These are phyloP conservation scores for Platycheirus rosarum DNA, from an alignment of 2,888 invertebrate species.

Conservation along the genomic window DNA sequence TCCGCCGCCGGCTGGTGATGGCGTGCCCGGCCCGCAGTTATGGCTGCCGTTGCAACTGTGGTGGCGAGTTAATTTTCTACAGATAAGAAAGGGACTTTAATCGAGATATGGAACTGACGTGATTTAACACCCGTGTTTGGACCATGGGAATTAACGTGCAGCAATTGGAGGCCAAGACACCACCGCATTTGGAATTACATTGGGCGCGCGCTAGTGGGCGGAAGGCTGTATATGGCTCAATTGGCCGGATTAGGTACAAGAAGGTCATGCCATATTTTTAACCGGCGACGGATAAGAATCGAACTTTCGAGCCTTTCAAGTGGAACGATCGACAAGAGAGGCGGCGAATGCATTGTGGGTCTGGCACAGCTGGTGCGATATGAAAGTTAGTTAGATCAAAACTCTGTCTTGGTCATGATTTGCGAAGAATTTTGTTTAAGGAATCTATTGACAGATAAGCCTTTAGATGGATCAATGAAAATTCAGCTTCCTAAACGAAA, in stretches of 20 bases:
- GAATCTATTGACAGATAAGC: too few relatives aligned
- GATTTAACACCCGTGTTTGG: constrained; percentile 65
- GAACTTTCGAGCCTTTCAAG: constrained; percentile 57
- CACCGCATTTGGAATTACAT: constrained; percentile 34
- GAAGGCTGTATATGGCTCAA: constrained; percentile 66
- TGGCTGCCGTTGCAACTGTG: constrained; percentile 17
- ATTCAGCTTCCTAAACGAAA: too few relatives aligned
- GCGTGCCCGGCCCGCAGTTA: not conserved
- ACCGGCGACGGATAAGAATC: constrained; percentile 43
- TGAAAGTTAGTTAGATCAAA: not conserved
- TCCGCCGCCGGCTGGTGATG: not conserved
- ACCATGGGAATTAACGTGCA: constrained; percentile 57
- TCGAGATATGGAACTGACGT: constrained; percentile 62
- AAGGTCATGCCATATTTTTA: constrained; percentile 42
- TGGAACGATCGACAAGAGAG: constrained; percentile 31
- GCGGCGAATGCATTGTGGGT: not conserved
- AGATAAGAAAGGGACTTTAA: constrained; percentile 70
- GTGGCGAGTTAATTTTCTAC: constrained; percentile 60
- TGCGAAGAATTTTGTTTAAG: too few relatives aligned
- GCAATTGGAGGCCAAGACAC: constrained; percentile 64
- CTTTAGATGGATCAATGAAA: too few relatives aligned
- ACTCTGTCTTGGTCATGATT: not conserved
- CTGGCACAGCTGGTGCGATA: constrained; percentile 28
- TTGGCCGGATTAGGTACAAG: constrained; percentile 55
- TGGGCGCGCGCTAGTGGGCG: constrained; percentile 48